phyloP scores from a whole-genome alignment of 2,113 vertebrate genomes.

The Psammodynastes pulverulentus region DNA sequence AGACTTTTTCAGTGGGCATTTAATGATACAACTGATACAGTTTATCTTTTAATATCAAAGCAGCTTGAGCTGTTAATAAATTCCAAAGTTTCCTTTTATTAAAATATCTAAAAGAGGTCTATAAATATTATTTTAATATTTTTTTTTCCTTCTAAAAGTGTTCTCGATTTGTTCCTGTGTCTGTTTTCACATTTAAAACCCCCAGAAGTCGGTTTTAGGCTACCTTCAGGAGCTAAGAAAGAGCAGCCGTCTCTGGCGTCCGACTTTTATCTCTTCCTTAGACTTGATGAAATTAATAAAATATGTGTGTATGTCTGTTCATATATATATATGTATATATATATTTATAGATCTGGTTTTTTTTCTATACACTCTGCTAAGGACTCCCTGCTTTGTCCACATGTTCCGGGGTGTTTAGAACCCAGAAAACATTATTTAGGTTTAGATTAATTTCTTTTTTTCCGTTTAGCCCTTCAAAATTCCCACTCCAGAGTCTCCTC shows the following conservation, averaged over 20 bases:
- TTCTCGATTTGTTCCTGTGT: conserved; percentile 54
- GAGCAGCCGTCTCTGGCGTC: neutral
- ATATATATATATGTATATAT: neutral
- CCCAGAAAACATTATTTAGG: neutral
- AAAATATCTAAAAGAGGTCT: conserved; percentile 95
- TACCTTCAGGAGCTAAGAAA: neutral
- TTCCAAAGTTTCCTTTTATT: conserved; percentile 96
- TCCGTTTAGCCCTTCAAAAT: conserved; percentile 75
- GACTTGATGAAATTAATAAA: conserved; percentile 56
- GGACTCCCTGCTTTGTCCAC: conserved; percentile 14
- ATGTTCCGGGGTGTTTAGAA: conserved; percentile 4
- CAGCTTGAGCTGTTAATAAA: conserved; percentile 94
- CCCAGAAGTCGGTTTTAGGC: neutral
- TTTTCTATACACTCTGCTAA: neutral
- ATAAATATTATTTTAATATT: conserved; percentile 83
- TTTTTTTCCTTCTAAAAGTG: conserved; percentile 79
- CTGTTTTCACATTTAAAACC: conserved; percentile 67
- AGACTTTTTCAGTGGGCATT: conserved; percentile 90
- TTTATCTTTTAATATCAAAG: conserved; percentile 90
- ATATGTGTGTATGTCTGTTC: conserved; percentile 50
- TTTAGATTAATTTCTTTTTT: neutral
- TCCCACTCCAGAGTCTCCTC: conserved; percentile 97
- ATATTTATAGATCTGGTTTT: conserved; percentile 32
- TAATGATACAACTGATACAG: conserved; percentile 90
- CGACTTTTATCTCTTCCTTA: conserved; percentile 19